Base-by-base conservation (phyloP, 2,113 vertebrate genomes). In the Cettia cetti region DNA sequence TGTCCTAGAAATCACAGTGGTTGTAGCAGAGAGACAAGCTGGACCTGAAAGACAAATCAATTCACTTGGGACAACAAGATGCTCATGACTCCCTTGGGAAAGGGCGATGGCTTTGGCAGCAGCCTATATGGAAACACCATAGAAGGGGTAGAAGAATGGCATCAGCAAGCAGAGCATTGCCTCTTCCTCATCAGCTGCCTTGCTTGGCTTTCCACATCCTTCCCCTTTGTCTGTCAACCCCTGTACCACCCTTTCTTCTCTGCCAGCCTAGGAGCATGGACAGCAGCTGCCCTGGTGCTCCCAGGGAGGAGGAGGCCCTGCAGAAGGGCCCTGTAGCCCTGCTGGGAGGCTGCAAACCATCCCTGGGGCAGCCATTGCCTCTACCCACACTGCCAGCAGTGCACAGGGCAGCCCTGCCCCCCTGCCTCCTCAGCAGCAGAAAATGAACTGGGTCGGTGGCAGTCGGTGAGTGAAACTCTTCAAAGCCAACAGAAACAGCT, bases 371-470 rank as follows among this genome's bases (percentile, higher is more conserved):
- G 45, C 44, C n/a, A 9, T 24, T 16, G 49, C 30, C 54, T 26
- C 4, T 15, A 1, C 14, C 20, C 23, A 0, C 44, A 2, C 7
- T 7, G 22, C 42, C 47, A 50, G 71, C 39, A 6, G 66, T 3
- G 0, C 71, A 4, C 33, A 3, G 11, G 0, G 28, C 76, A 28
- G 49, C 13, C 19, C 4, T 11, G 12, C 31, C 22, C 50, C 2
- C 23, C 42, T 30, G 24, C 33, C 31, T 52, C 70, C 37, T 56
- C 72, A n/a, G 54, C 12, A 1, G 65, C 53, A 72, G 17, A 93
- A 91, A 72, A 99, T 99, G 99, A 99, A 99, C 49, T 99, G 99
- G 99, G 98, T 99, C 0, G 99, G 99, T 0, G 99, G 99, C 44
- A 98, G 98, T 54, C 97, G 99, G 99, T 99, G 96, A 97, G 98